Evolutionary conservation across 2,113 vertebrate species (phyloP).

Genomic region (Telmatochromis sp.): DNA sequence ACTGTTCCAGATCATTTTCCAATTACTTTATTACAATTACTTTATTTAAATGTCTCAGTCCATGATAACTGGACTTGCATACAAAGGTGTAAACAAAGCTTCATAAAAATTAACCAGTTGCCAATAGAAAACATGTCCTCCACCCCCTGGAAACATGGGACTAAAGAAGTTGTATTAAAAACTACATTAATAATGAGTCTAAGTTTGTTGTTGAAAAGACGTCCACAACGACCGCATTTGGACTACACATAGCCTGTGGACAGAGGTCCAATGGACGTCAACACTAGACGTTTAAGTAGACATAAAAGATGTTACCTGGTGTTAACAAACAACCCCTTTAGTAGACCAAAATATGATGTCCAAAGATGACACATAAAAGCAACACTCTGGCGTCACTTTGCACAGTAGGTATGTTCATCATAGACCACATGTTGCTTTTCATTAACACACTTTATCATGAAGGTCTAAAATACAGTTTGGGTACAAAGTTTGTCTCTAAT

Average conservation of each 20-base stretch:
- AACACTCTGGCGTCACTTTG: not conserved
- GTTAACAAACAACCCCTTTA: not conserved
- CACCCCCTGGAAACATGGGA: not conserved
- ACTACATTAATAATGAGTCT: not conserved
- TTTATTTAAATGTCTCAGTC: not conserved
- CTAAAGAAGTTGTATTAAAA: not conserved
- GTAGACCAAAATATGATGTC: not conserved
- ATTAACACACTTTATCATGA: not conserved
- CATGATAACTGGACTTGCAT: not conserved
- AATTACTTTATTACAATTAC: not conserved
- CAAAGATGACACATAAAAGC: not conserved
- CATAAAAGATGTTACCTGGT: not conserved
- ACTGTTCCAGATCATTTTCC: not conserved
- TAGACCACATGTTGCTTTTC: not conserved
- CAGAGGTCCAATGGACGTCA: not conserved
- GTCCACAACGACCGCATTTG: fast-evolving
- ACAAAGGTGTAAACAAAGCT: not conserved
- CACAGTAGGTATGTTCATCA: not conserved
- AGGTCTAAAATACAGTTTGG: not conserved
- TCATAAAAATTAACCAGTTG: not conserved
- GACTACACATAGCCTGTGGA: not conserved
- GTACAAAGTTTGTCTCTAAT: fast-evolving
- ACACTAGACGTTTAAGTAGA: fast-evolving
- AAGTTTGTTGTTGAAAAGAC: not conserved
- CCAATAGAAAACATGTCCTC: not conserved